Base-by-base conservation (phyloP, 2,888 invertebrate genomes). In the Drosophila merina region DNA sequence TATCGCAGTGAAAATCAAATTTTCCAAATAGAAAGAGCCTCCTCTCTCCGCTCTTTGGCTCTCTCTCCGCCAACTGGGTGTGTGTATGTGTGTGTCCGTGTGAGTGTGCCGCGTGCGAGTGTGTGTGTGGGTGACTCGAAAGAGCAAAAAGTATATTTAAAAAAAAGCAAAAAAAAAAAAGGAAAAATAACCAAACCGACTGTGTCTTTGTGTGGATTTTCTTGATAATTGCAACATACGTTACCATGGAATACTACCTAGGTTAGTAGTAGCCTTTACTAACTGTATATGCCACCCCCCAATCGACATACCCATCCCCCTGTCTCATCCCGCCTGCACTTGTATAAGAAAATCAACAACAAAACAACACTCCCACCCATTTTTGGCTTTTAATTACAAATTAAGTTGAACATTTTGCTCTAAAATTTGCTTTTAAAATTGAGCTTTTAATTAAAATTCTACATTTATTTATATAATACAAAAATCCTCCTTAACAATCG, bases 211-310 rank as follows among this genome's bases (percentile, higher is more conserved):
- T 76, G 69, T 66, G 79, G 79, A 84, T 77, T 86, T 70, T 85
- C 85, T 76, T 78, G 75, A 81, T 72, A 76, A 86, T 85, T 85
- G 70, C 82, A 86, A 84, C 86, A 84, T 86, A 86, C 83, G 86
- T 86, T 80, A 84, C 76, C 87, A 86, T 86, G 86, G 90, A 90
- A 86, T 90, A 90, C 79, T 89, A 88, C 86, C 77, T 89, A 86
- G 90, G 90, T 90, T 89, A 80, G 90, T 90, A 82, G 89, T 74
- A 76, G 73, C 64, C 66, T 60, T 47, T 67, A 71, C 58, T 55
- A 51, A 64, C 55, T 64, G 64, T 40, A 54, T 77, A 79, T 80
- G 77, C 77, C 64, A 66, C 59, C 56, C 51, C 47, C 52, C 36
- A 44, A 49, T 31, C 45, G 25, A 40, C 36, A 33, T 25, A 20